These are phyloP conservation scores for Oscheius sp. DNA, from an alignment of 2,888 invertebrate genomes.

Conservation along the genomic window DNA sequence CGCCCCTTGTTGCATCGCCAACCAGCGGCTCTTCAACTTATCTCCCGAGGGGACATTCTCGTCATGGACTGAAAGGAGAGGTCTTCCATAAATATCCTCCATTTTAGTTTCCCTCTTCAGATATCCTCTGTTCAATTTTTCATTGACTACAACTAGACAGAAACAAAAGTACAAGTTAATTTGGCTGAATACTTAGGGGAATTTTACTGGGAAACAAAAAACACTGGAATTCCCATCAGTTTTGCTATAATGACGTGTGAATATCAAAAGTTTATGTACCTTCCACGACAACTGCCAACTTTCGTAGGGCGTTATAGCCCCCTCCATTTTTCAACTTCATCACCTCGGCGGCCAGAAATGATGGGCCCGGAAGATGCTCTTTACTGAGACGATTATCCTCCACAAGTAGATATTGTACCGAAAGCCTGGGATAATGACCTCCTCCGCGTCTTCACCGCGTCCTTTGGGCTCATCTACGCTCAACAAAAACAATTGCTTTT, in stretches of 20 bases:
- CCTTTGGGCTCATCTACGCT: background rate
- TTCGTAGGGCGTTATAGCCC: background rate
- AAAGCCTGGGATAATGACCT: background rate
- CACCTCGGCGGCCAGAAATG: constrained; percentile 10
- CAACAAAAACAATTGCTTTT: no score
- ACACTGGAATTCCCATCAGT: background rate
- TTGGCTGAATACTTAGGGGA: no score
- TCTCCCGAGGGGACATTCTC: constrained; percentile 20
- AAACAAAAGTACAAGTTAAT: no score
- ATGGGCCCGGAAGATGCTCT: constrained; percentile 16
- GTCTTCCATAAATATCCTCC: constrained; percentile 17
- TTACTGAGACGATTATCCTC: constrained; percentile 1
- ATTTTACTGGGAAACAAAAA: background rate
- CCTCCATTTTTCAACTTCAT: constrained; percentile 10
- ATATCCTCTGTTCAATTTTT: background rate
- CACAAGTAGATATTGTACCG: background rate
- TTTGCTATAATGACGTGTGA: constrained; percentile 2
- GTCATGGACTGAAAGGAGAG: constrained; percentile 15
- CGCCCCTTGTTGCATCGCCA: constrained; percentile 31
- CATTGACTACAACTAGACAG: background rate
- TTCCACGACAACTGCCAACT: background rate
- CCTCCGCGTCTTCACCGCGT: background rate
- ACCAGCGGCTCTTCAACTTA: background rate
- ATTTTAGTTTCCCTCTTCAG: background rate
- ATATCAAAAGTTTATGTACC: background rate